These are phyloP conservation scores for Calosoma granatense DNA, from an alignment of 1,140 invertebrate species.

Conservation along the genomic window DNA sequence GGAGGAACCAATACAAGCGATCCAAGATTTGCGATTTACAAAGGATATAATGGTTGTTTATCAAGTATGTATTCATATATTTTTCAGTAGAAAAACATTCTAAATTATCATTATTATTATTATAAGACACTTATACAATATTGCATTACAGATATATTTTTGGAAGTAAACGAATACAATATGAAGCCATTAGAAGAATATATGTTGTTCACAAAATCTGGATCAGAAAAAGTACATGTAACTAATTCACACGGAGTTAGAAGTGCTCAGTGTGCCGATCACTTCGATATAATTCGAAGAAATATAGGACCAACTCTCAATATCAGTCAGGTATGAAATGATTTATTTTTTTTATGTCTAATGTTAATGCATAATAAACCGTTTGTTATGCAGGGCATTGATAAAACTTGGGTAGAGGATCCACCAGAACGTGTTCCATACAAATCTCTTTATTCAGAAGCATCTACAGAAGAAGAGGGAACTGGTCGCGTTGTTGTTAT, in stretches of 20 bases:
- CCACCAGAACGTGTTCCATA: slow-evolving; percentile 62
- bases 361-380: slow-evolving; percentile 9
- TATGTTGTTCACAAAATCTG: slow-evolving; percentile 74
- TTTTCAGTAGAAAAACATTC: no score
- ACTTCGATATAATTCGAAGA: slow-evolving; percentile 56
- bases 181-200: slow-evolving; percentile 83
- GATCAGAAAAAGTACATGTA: slow-evolving; percentile 67
- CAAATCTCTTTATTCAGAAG: slow-evolving; percentile 57
- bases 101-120: slow-evolving; percentile 2
- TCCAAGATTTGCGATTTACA: slow-evolving; percentile 65
- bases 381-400: slow-evolving; percentile 46
- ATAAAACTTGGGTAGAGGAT: slow-evolving; percentile 71
- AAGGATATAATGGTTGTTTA: slow-evolving; percentile 77
- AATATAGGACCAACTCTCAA: slow-evolving; percentile 51
- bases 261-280: slow-evolving; percentile 66
- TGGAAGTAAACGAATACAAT: slow-evolving; percentile 62
- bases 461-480: slow-evolving; percentile 63
- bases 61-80: slow-evolving; percentile 62
- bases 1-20: slow-evolving; percentile 78
- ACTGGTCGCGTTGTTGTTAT: slow-evolving; percentile 63
- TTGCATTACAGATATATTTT: slow-evolving; percentile 57
- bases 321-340: slow-evolving; percentile 48
- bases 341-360: slow-evolving; percentile 15
- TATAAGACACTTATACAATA: background rate
- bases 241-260: slow-evolving; percentile 73